Conservation (phyloP, 2,797 vertebrate species). For the Pelobates cultripes region DNA sequence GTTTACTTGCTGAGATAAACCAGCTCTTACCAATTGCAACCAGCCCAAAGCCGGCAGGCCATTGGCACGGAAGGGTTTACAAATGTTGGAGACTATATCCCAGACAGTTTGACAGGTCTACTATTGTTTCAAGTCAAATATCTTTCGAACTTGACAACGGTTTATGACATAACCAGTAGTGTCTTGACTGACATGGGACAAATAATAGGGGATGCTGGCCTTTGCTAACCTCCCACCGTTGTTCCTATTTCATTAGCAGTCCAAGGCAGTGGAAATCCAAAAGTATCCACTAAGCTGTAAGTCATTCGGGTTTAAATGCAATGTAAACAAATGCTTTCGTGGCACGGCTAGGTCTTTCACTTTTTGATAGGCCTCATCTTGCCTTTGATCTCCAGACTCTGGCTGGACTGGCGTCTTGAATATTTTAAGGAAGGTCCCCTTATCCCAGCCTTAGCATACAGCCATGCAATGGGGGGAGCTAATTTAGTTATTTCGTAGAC, state of each 20-base stretch:
- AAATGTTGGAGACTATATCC: no score
- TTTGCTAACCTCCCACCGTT: not conserved
- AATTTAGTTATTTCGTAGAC: slow-evolving; percentile 61
- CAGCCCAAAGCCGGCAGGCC: no score
- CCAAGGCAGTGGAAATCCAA: not conserved
- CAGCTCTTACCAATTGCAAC: no score
- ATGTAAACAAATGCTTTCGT: slow-evolving; percentile 28
- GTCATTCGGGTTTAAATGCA: slow-evolving; percentile 27
- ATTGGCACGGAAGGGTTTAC: no score
- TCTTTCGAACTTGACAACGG: no score
- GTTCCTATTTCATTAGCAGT: not conserved
- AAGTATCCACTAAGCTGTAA: not conserved
- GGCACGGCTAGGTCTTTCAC: slow-evolving; percentile 33
- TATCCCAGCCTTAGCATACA: slow-evolving; percentile 21
- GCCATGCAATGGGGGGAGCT: slow-evolving; percentile 17
- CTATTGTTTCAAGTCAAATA: no score
- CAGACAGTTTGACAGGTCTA: no score
- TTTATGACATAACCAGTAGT: not conserved
- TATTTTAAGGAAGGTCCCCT: slow-evolving; percentile 41
- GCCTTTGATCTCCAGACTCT: slow-evolving; percentile 50
- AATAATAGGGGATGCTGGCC: not conserved
- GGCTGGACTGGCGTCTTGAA: slow-evolving; percentile 34
- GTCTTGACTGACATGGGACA: not conserved
- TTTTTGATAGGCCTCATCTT: slow-evolving; percentile 14
- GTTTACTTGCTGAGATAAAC: no score